These are phyloP conservation scores for Diacarnus erythraeanus DNA, from an alignment of 37 sponge, comb jelly and placozoan species.

Conservation along the genomic window DNA sequence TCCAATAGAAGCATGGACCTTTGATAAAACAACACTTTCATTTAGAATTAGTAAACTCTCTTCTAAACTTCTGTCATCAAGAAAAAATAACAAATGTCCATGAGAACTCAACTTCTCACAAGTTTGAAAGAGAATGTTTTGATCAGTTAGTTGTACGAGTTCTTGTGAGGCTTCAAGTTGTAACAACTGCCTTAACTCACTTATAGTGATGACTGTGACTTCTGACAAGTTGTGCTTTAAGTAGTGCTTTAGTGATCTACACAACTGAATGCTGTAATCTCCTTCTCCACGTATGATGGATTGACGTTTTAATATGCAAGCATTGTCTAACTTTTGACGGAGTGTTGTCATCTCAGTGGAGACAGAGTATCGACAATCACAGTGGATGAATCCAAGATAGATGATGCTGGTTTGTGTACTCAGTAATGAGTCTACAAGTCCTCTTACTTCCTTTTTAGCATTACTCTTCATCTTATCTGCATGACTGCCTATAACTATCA, in stretches of 20 bases:
- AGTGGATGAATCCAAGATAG: neutral
- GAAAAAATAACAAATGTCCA: neutral
- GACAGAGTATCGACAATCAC: neutral
- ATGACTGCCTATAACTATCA: constrained; percentile 21
- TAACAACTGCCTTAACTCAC: neutral
- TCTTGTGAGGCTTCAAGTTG: neutral
- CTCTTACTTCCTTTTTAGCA: neutral
- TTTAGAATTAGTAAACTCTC: neutral
- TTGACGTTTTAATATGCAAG: neutral
- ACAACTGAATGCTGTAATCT: neutral
- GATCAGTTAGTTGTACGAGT: neutral
- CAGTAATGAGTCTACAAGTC: neutral
- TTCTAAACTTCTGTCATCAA: neutral
- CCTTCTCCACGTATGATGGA: neutral
- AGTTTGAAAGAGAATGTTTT: neutral
- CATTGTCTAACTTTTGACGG: neutral
- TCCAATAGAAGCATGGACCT: neutral
- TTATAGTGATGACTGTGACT: neutral
- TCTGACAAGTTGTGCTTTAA: neutral
- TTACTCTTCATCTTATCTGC: neutral
- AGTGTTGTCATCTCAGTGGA: neutral
- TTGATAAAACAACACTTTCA: neutral
- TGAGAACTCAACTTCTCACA: neutral
- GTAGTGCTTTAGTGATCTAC: neutral
- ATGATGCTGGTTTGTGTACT: neutral